Evolutionary conservation across 2,113 vertebrate species (phyloP).

Genomic region (Acinonyx jubatus): DNA sequence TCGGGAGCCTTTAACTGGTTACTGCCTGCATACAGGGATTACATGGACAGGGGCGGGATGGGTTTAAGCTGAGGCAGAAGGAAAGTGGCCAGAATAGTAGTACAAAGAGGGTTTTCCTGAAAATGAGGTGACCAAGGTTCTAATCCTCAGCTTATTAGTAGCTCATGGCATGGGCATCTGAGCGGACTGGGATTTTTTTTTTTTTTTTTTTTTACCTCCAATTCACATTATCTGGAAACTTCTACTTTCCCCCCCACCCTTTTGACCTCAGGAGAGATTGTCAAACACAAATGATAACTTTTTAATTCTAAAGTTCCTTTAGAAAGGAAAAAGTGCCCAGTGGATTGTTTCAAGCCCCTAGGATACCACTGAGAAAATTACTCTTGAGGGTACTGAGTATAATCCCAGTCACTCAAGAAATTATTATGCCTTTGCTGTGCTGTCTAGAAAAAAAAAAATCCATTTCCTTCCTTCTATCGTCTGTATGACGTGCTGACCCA

Average conservation of each 20-base stretch:
- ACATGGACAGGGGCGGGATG: neutral
- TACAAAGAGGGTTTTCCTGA: neutral
- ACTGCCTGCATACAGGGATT: conserved; percentile 46
- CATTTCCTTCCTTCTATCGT: neutral
- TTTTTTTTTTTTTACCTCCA: conserved; percentile 48
- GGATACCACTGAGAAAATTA: conserved; percentile 55
- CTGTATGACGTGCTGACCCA: neutral
- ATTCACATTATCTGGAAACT: conserved; percentile 16
- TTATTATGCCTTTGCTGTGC: neutral
- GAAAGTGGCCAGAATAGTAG: neutral
- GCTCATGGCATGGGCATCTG: neutral
- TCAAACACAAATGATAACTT: conserved; percentile 41
- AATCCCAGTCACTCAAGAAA: neutral
- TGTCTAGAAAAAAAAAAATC: neutral
- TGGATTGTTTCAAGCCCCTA: conserved; percentile 25
- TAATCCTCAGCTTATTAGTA: conserved; percentile 21
- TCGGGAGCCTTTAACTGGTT: conserved; percentile 32
- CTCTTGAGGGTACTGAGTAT: neutral
- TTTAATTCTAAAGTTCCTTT: conserved; percentile 41
- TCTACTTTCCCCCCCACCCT: neutral
- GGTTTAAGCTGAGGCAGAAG: conserved; percentile 7
- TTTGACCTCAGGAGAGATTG: conserved; percentile 52
- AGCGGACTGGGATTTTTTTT: neutral
- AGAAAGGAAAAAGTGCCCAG: conserved; percentile 12
- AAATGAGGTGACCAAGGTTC: neutral